These are phyloP conservation scores for Catonia carolina DNA, from an alignment of 2,888 invertebrate genomes.

Conservation along the genomic window DNA sequence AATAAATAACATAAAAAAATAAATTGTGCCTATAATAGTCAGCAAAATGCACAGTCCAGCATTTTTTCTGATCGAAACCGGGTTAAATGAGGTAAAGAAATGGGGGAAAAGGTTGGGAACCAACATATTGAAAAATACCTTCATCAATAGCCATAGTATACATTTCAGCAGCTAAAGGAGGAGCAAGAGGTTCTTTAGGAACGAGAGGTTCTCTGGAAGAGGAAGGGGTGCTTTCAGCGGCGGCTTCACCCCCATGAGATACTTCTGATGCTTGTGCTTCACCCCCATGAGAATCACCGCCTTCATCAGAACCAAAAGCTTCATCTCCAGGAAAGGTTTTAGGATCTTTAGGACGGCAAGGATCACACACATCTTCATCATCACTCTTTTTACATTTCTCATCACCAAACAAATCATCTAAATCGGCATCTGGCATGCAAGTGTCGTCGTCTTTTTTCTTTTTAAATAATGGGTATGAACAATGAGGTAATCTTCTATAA, in stretches of 20 bases:
- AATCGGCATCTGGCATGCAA: neutral
- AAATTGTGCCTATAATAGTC: neutral
- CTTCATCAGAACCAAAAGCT: neutral
- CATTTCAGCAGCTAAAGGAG: neutral
- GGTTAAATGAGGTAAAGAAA: neutral
- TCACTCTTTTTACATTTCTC: too few species aligned
- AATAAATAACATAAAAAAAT: neutral
- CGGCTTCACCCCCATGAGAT: neutral
- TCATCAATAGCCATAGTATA: constrained; percentile 4
- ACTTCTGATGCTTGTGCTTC: neutral
- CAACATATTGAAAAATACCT: too few species aligned
- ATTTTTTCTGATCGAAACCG: neutral
- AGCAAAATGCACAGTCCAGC: neutral
- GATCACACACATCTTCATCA: neutral
- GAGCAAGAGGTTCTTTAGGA: constrained; percentile 3
- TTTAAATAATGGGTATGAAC: neutral
- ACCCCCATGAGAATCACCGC: too few species aligned
- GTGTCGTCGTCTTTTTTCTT: neutral
- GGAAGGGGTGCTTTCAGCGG: too few species aligned
- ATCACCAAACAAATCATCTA: neutral
- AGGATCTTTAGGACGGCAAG: neutral
- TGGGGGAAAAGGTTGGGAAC: too few species aligned
- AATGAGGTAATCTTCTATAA: too few species aligned
- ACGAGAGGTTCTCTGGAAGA: neutral
- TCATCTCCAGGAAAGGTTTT: neutral